phyloP scores from a whole-genome alignment of 2,797 vertebrate species.

The Chromis chromis region DNA sequence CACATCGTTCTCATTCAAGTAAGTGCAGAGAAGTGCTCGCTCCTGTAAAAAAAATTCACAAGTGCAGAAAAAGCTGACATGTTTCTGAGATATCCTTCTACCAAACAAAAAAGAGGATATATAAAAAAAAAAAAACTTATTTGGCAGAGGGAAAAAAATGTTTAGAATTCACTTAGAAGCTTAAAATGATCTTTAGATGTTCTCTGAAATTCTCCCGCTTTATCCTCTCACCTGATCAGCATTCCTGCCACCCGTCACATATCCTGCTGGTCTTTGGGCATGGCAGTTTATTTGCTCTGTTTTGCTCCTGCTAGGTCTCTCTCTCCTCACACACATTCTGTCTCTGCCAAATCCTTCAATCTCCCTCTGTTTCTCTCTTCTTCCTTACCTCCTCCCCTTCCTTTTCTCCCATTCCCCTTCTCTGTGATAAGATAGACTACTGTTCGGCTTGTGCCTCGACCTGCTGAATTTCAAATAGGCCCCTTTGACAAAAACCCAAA shows the following conservation, averaged over 20 bases:
- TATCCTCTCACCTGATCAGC: conserved; percentile 29
- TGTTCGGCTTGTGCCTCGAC: conserved; percentile 70
- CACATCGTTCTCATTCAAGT: neutral
- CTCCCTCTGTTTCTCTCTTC: conserved; percentile 40
- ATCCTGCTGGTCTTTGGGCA: conserved; percentile 20
- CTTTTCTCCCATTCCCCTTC: conserved; percentile 56
- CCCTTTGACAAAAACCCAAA: conserved; percentile 67
- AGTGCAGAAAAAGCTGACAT: too few species aligned
- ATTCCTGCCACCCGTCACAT: conserved; percentile 20
- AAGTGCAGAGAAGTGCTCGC: neutral
- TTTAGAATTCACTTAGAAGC: neutral
- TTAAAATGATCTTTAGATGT: conserved; percentile 14
- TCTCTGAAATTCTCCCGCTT: neutral
- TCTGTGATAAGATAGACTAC: conserved; percentile 75
- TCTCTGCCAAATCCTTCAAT: conserved; percentile 56
- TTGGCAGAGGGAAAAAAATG: neutral
- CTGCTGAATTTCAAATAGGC: conserved; percentile 81
- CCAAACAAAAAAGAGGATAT: neutral
- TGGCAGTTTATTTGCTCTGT: conserved; percentile 47
- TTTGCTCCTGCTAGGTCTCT: conserved; percentile 43
- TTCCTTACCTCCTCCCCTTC: conserved; percentile 34
- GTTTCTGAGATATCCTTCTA: neutral
- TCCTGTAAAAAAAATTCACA: neutral
- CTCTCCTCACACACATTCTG: conserved; percentile 20
- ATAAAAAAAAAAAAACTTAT: neutral